Conservation (phyloP, 2,888 invertebrate species). For the Odontocolon sp. region DNA sequence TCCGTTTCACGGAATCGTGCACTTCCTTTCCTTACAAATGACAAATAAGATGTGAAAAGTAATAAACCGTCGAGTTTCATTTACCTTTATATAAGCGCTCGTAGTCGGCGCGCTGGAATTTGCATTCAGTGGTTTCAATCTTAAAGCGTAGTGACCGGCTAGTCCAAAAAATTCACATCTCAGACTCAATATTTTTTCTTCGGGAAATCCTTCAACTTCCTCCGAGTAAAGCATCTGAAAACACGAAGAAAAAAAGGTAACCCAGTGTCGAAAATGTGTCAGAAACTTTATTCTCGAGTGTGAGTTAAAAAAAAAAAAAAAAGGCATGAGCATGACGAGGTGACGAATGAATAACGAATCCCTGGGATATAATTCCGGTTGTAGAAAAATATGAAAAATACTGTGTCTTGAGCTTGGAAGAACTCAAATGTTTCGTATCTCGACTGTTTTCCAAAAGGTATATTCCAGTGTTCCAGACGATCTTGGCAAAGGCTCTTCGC, state of each 20-base stretch:
- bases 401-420: background rate
- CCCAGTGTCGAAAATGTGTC: background rate
- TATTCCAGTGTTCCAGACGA: slow-evolving; percentile 24
- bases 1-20: no score
- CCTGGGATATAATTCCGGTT: background rate
- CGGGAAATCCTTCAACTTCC: slow-evolving; percentile 88
- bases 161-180: slow-evolving; percentile 91
- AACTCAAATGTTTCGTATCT: slow-evolving; percentile 40
- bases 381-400: slow-evolving; percentile 22
- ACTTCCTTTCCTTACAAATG: no score
- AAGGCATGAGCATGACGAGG: background rate
- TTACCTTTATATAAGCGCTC: slow-evolving; percentile 87
- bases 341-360: slow-evolving; percentile 42
- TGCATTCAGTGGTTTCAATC: slow-evolving; percentile 86
- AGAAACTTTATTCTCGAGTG: background rate
- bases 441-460: background rate
- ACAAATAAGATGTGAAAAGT: no score
- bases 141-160: slow-evolving; percentile 90
- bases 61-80: no score
- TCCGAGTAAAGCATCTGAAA: slow-evolving; percentile 88
- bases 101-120: slow-evolving; percentile 86
- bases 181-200: slow-evolving; percentile 85
- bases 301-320: background rate
- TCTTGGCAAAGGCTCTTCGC: slow-evolving; percentile 5
- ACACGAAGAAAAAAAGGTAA: background rate